Conservation (phyloP, 2,797 vertebrate genomes). For the Toxotes lorentzi region DNA sequence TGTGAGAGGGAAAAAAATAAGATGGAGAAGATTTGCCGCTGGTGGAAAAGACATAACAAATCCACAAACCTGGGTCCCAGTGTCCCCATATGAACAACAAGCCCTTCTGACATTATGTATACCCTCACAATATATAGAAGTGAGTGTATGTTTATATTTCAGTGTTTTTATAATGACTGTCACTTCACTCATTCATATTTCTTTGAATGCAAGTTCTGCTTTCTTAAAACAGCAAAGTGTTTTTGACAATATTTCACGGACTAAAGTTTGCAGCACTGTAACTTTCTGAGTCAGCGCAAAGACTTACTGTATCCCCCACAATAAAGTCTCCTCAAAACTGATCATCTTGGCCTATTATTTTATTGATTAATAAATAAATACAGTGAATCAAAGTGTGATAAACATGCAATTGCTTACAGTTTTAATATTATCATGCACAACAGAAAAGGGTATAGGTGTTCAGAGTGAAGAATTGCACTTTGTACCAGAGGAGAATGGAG, state of each 20-base stretch:
- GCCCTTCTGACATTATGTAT: neutral
- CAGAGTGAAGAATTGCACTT: neutral
- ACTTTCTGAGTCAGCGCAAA: constrained; percentile 3
- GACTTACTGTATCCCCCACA: constrained; percentile 14
- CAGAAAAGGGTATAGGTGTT: neutral
- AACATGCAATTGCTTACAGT: neutral
- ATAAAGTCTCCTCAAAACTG: constrained; percentile 39
- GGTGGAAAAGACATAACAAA: accelerated
- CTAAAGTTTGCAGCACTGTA: neutral
- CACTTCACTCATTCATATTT: constrained; percentile 12
- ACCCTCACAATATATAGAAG: neutral
- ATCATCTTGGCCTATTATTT: constrained; percentile 21
- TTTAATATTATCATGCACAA: constrained; percentile 4
- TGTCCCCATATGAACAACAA: constrained; percentile 60
- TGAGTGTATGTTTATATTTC: neutral
- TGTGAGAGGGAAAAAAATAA: constrained; percentile 15
- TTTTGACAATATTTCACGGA: neutral
- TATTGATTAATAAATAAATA: constrained; percentile 37
- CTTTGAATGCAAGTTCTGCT: constrained; percentile 8
- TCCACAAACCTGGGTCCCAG: neutral
- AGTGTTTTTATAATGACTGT: neutral
- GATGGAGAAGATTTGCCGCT: constrained; percentile 15
- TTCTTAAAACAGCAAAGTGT: neutral
- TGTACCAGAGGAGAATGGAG: neutral
- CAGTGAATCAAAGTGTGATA: neutral